phyloP scores from a whole-genome alignment of 2,113 vertebrate genomes.

The Madoqua kirkii region DNA sequence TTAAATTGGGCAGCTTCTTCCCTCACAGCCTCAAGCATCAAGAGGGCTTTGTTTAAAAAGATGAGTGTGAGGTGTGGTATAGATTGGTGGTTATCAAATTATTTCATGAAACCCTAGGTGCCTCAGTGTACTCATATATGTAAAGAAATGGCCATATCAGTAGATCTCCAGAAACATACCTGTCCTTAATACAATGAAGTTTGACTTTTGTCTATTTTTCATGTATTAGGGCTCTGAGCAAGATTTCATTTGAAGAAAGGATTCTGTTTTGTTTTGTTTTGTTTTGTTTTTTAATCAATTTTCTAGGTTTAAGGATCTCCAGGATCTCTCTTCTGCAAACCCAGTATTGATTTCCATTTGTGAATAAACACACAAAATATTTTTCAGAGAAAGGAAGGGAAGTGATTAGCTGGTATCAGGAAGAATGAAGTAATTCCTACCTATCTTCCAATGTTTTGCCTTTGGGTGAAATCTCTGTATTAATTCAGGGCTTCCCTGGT shows the following conservation, averaged over 20 bases:
- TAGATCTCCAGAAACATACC: background rate
- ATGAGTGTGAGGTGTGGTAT: background rate
- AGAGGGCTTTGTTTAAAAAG: background rate
- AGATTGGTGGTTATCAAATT: background rate
- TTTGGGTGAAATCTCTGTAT: slow-evolving; percentile 8
- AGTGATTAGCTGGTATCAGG: background rate
- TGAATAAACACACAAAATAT: background rate
- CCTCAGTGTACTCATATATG: background rate
- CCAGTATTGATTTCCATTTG: background rate
- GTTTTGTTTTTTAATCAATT: background rate
- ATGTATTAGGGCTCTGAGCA: background rate
- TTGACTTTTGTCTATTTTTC: background rate
- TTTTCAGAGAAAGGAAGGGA: background rate
- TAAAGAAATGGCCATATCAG: background rate
- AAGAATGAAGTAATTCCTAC: background rate
- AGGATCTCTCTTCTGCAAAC: background rate
- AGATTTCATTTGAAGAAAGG: background rate
- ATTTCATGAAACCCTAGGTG: background rate
- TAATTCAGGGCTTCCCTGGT: background rate
- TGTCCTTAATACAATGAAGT: background rate
- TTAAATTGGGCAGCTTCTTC: background rate
- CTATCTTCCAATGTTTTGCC: background rate
- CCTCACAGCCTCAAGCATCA: background rate
- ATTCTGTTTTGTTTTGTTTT: background rate
- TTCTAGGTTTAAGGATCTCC: background rate